Evolutionary conservation across 2,113 vertebrate species (phyloP), one percentile per base, ranked within the genome.

Genomic region (Orientallactaga bullata): DNA sequence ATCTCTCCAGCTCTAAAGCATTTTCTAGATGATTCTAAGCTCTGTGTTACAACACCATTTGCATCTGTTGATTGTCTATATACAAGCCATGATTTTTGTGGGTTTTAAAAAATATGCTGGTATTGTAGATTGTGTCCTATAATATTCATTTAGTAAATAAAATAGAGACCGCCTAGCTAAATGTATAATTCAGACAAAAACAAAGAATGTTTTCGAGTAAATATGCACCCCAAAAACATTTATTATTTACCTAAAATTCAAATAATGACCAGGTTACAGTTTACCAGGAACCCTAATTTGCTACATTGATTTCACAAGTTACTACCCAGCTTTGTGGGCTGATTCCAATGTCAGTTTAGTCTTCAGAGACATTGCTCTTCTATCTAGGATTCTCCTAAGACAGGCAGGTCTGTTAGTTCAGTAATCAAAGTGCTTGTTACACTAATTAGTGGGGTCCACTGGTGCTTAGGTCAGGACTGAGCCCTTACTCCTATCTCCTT

Each of bases 161-260:
- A 35, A 72, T 55, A 65, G 24, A 63, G 7, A 32, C 28, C 0
- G 30, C 13, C 39, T 55, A 80, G 21, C 80, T 80, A 30, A 87
- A 81, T 87, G 55, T 93, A n/a, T 81, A 74, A 87, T 87, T 93
- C 42, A 81, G 39, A 39, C 72, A 87, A 92, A 47, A 79, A 55
- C 35, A 30, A 47, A 37, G n/a, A 72, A 23, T 21, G 2, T 71
- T 78, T 61, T 42, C 42, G 32, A 80, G 16, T 73, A 80, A 80
- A n/a, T 73, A 65, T 73, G 68, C 30, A n/a, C 24, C 55, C 13
- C n/a, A 65, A 58, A 91, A 68, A n/a, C 11, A 26, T 65, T 84
- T 39, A 1, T 88, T 60, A 42, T 83, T 82, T 83, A 51, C 61
- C 23, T 69, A 63, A 68, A 84, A 84, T 71, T 68, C 61, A 84